Evolutionary conservation across 2,113 vertebrate species (phyloP).

Genomic region (Pterophyllum scalare): DNA sequence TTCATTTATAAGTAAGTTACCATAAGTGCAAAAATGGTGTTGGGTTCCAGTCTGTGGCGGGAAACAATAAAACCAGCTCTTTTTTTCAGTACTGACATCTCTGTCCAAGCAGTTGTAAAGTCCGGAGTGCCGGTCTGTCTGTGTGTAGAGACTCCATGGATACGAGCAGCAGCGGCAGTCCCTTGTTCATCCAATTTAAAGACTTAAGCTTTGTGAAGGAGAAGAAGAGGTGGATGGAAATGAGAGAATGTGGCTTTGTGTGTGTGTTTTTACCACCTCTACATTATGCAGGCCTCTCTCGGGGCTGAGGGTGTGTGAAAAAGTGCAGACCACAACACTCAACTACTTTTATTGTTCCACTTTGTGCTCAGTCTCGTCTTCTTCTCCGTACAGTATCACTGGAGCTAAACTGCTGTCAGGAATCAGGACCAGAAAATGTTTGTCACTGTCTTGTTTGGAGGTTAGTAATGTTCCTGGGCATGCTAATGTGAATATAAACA

Average conservation of each 20-base stretch:
- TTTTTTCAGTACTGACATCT: slow-evolving; percentile 3
- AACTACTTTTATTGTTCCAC: slow-evolving; percentile 29
- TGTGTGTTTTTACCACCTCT: background rate
- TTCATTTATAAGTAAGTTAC: background rate
- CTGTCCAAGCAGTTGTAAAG: slow-evolving; percentile 23
- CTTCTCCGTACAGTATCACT: background rate
- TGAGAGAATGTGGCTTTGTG: background rate
- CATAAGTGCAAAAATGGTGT: background rate
- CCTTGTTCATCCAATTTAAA: slow-evolving; percentile 42
- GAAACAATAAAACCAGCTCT: background rate
- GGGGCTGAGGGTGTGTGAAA: background rate
- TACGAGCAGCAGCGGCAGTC: slow-evolving; percentile 51
- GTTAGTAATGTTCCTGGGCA: slow-evolving; percentile 55
- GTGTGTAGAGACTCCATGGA: slow-evolving; percentile 77
- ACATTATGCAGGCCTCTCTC: background rate
- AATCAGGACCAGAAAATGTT: slow-evolving; percentile 68
- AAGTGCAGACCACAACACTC: slow-evolving; percentile 50
- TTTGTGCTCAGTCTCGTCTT: slow-evolving; percentile 16
- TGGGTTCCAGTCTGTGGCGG: slow-evolving; percentile 1
- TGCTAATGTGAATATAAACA: background rate
- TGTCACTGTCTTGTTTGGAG: slow-evolving; percentile 75
- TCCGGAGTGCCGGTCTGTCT: slow-evolving; percentile 43
- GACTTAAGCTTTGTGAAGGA: slow-evolving; percentile 32
- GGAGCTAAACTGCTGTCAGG: background rate
- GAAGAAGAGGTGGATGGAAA: slow-evolving; percentile 20